phyloP scores from a whole-genome alignment of 2,113 vertebrate species.

The Columbina picui region DNA sequence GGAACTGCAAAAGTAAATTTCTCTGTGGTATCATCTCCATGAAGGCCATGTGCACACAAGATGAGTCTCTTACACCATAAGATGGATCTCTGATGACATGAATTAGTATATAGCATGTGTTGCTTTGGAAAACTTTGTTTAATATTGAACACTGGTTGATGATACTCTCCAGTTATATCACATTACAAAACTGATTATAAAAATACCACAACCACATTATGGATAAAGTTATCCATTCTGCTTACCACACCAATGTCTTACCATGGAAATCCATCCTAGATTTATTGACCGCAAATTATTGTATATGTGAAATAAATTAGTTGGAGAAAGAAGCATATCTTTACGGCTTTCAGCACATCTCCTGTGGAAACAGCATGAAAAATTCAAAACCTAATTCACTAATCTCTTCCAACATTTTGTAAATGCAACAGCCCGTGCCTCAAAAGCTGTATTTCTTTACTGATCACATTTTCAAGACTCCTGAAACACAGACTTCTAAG shows the following conservation, averaged over 20 bases:
- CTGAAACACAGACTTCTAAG: neutral
- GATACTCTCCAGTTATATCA: conserved; percentile 37
- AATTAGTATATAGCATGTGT: conserved; percentile 43
- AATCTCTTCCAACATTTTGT: conserved; percentile 36
- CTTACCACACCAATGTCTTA: conserved; percentile 42
- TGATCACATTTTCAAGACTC: neutral
- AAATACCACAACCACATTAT: conserved; percentile 4
- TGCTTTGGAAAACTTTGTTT: conserved; percentile 52
- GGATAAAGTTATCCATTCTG: conserved; percentile 41
- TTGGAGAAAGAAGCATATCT: conserved; percentile 60
- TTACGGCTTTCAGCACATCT: conserved; percentile 65
- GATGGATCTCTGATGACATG: conserved; percentile 32
- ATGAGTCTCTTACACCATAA: conserved; percentile 7
- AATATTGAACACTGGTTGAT: conserved; percentile 33
- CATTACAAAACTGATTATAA: conserved; percentile 38
- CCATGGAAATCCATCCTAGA: conserved; percentile 28
- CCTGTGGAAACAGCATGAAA: conserved; percentile 43
- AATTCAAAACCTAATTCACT: conserved; percentile 30
- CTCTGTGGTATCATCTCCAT: neutral
- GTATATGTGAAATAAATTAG: conserved; percentile 57
- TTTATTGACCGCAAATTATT: conserved; percentile 57
- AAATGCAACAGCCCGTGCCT: neutral
- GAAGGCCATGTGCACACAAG: conserved; percentile 35
- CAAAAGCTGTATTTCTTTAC: neutral
- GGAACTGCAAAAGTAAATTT: neutral